Percentiles rank a stretch among this genome's conserved stretches.
Evolutionary conservation across 2,888 invertebrate genomes (phyloP).

Genomic region (Nomada goodeniana): DNA sequence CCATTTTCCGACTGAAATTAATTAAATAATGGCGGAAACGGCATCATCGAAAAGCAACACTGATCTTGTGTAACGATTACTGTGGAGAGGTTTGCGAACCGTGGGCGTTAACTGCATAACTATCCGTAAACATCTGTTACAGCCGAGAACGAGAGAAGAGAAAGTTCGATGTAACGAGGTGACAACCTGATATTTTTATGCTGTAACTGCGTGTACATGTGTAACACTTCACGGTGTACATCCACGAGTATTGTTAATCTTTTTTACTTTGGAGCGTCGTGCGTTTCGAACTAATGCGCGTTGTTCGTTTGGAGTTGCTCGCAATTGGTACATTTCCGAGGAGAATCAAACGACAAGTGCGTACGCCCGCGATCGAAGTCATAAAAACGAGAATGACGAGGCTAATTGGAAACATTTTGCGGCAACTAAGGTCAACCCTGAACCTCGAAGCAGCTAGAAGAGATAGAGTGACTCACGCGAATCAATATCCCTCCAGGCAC

Average conservation of each 20-base stretch:
- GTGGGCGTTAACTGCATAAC: constrained; percentile 65
- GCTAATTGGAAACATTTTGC: constrained; percentile 40
- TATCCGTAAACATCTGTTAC: constrained; percentile 51
- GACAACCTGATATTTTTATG: constrained; percentile 46
- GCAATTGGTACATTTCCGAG: background rate
- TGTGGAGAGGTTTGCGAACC: constrained; percentile 45
- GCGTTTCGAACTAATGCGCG: too few relatives aligned
- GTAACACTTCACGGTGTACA: background rate
- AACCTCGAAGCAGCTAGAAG: constrained; percentile 58
- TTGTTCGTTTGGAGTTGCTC: background rate
- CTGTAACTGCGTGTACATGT: constrained; percentile 12
- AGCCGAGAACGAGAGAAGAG: constrained; percentile 40
- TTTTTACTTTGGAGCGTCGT: background rate
- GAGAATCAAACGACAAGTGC: background rate
- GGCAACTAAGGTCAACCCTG: constrained; percentile 62
- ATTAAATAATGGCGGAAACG: constrained; percentile 24
- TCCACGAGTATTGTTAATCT: background rate
- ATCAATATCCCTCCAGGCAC: constrained; percentile 69
- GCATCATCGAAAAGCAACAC: constrained; percentile 47
- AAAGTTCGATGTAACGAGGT: constrained; percentile 53
- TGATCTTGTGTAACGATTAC: constrained; percentile 68
- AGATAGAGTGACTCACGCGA: constrained; percentile 71
- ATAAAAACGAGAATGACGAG: constrained; percentile 11
- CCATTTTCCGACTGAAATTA: background rate
- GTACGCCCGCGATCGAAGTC: background rate